Conservation (phyloP, 2,888 invertebrate species). For the Strigamia maritima region DNA sequence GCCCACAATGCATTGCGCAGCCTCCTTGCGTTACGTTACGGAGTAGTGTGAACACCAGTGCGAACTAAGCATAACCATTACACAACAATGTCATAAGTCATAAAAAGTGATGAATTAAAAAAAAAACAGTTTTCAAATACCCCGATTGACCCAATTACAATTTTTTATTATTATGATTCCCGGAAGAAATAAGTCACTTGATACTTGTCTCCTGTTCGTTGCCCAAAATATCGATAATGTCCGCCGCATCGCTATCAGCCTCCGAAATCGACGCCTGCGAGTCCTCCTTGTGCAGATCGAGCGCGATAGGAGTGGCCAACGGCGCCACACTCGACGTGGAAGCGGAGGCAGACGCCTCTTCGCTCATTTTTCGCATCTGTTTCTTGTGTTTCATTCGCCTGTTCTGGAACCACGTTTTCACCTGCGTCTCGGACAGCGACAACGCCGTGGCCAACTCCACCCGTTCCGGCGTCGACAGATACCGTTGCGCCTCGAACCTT, state of each 20-base stretch:
- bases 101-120: too few species aligned
- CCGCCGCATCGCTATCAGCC: neutral
- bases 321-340: slow-evolving; percentile 56
- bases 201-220: neutral
- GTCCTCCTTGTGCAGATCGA: neutral
- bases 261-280: neutral
- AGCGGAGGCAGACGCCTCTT: slow-evolving; percentile 55
- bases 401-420: slow-evolving; percentile 98
- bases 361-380: slow-evolving; percentile 68
- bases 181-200: neutral
- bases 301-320: slow-evolving; percentile 50
- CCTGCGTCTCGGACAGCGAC: slow-evolving; percentile 91
- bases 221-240: slow-evolving; percentile 35
- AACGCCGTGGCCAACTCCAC: slow-evolving; percentile 90
- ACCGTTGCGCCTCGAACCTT: slow-evolving; percentile 89
- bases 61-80: too few species aligned
- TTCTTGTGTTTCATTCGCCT: slow-evolving; percentile 95
- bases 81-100: too few species aligned
- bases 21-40: too few species aligned
- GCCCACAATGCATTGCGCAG: too few species aligned
- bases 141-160: too few species aligned
- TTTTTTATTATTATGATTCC: too few species aligned
- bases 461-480: slow-evolving; percentile 91
- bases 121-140: too few species aligned
- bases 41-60: too few species aligned